Base-by-base conservation (phyloP, 2,113 vertebrate species). In the Hipposideros armiger region DNA sequence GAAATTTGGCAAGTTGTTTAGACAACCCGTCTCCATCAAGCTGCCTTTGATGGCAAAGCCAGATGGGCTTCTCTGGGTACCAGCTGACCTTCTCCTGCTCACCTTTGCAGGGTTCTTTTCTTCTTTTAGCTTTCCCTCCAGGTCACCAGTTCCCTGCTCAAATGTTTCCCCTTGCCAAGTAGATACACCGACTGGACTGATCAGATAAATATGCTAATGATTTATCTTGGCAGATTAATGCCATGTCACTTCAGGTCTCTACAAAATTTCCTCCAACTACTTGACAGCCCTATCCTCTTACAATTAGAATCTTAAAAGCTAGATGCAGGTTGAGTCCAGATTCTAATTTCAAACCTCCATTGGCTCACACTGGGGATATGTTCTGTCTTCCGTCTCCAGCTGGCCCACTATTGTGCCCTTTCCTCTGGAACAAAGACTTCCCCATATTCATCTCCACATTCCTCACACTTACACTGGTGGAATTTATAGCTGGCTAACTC, bases 351-450 rank as follows among this genome's bases (percentile, higher is more conserved):
- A 95, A 94, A 96, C 96, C 97, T 96, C 93, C 0, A 0, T 40
- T 96, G 95, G 96, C 97, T 97, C 47, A 1, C 96, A 93, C 91
- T 96, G 76, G 86, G 91, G 93, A 58, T 81, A 62, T 76, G 42
- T 87, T 95, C 97, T 97, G 94, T 97, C 96, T 97, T 98, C 97
- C 64, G 30, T 76, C 95, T 97, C 97, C 97, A 98, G 97, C 97
- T 97, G 97, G 97, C 97, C 80, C 52, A 66, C 77, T 86, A 2
- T 74, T 26, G 17, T 91, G 96, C 93, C 97, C 96, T 97, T 97
- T 96, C 94, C 94, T 97, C 97, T 97, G 95, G 94, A 96, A 97
- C 7, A 58, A 92, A 97, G 90, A 91, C 91, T 91, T 94, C 96
- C 56, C 85, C 82, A 81, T 90, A 96, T 88, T 96, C 90, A 94